Conservation (phyloP, 2,797 vertebrate species). For the Falco columbarius region DNA sequence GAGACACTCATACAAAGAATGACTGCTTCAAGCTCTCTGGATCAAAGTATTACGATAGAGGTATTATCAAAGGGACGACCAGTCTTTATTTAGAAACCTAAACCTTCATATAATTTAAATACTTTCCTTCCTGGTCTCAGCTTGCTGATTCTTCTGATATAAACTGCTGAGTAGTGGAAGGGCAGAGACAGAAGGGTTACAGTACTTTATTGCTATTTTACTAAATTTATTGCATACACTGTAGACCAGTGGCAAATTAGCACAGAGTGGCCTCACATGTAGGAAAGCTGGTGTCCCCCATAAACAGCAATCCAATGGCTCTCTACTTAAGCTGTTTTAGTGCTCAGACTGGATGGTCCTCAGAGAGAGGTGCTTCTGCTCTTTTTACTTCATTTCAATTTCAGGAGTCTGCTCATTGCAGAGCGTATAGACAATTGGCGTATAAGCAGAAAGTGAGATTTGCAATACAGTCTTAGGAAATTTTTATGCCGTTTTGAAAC, state of each 20-base stretch:
- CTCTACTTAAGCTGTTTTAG: not conserved
- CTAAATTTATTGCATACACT: not conserved
- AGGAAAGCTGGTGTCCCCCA: not conserved
- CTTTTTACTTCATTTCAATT: not conserved
- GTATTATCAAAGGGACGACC: constrained; percentile 22
- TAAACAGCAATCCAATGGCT: not conserved
- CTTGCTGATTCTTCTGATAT: not conserved
- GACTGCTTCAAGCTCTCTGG: not conserved
- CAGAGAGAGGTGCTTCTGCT: not conserved
- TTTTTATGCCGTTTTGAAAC: not conserved
- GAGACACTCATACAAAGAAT: not conserved
- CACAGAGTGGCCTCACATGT: not conserved
- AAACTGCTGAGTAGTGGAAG: not conserved
- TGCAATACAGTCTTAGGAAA: not conserved
- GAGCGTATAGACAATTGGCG: not conserved
- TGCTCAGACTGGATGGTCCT: not conserved
- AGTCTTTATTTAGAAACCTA: constrained; percentile 50
- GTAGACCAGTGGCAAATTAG: not conserved
- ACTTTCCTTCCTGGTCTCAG: not conserved
- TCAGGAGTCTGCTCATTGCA: not conserved
- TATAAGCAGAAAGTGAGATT: not conserved
- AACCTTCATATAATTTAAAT: constrained; percentile 27
- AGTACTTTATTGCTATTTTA: not conserved
- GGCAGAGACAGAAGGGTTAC: not conserved
- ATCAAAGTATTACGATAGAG: constrained; percentile 14